Percentiles rank a stretch among this genome's conserved stretches.
Evolutionary conservation across 1,140 invertebrate genomes (phyloP).

Genomic region (Teleopsis dalmanni): DNA sequence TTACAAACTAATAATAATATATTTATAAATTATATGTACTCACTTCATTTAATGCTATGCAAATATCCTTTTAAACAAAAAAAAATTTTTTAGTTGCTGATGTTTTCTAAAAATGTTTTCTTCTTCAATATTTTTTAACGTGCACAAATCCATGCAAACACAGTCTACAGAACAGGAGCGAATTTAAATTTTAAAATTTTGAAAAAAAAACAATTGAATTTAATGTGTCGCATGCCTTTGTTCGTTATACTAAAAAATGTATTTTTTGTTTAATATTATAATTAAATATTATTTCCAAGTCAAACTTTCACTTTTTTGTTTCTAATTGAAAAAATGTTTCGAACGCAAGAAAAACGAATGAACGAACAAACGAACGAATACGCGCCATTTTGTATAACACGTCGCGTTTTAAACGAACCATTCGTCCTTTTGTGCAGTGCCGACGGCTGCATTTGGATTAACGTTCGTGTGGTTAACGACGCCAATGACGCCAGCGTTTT

Average conservation of each 20-base stretch:
- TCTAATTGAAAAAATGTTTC: neutral
- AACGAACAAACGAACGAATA: neutral
- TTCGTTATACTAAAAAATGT: too few relatives aligned
- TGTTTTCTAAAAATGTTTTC: neutral
- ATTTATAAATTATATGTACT: conserved; percentile 15
- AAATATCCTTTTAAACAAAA: conserved; percentile 38
- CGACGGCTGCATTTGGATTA: conserved; percentile 43
- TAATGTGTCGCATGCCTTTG: neutral
- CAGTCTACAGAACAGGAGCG: too few relatives aligned
- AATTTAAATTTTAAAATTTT: conserved; percentile 1
- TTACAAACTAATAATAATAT: neutral
- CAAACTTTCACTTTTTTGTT: conserved; percentile 1
- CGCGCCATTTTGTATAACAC: neutral
- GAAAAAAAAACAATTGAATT: neutral
- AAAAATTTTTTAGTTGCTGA: neutral
- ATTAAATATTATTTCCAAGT: neutral
- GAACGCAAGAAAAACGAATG: neutral
- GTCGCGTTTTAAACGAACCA: conserved; percentile 57
- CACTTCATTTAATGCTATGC: conserved; percentile 45
- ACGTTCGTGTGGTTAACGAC: conserved; percentile 16
- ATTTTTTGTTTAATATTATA: too few relatives aligned
- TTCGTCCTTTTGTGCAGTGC: conserved; percentile 58
- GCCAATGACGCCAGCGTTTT: conserved; percentile 13
- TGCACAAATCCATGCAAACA: too few relatives aligned
- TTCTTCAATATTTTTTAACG: too few relatives aligned